Conservation (phyloP, 2,113 vertebrate genomes). For the Acrocephalus kingi region DNA sequence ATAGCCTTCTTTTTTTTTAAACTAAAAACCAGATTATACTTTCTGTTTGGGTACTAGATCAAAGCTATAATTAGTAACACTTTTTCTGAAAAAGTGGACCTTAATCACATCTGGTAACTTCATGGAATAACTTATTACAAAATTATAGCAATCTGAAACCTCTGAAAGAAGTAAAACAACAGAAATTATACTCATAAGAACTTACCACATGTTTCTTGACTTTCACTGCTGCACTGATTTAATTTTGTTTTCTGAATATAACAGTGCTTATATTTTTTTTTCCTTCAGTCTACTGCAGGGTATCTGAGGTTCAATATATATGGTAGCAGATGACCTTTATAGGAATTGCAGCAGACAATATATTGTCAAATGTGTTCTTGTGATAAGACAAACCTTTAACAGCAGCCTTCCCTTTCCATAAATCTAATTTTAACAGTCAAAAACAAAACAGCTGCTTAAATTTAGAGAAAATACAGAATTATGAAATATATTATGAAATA, state of each 20-base stretch:
- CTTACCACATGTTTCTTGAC: accelerated
- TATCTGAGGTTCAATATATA: neutral
- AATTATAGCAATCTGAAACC: neutral
- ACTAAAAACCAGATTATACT: neutral
- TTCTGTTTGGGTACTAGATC: neutral
- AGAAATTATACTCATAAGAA: neutral
- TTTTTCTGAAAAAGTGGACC: neutral
- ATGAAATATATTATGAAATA: neutral
- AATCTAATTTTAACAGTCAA: neutral
- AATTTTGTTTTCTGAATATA: neutral
- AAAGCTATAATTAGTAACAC: neutral
- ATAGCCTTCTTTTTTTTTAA: neutral
- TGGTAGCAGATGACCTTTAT: neutral
- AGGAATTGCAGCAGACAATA: neutral
- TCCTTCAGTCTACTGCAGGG: neutral
- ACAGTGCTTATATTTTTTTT: neutral
- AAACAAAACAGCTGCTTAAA: neutral
- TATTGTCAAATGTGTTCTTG: neutral
- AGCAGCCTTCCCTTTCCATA: neutral
- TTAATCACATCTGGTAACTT: neutral
- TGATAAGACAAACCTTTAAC: neutral
- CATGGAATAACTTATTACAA: neutral
- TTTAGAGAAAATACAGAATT: neutral
- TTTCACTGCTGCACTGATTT: neutral
- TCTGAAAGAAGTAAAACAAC: neutral